Evolutionary conservation across 2,888 invertebrate genomes (phyloP).

Genomic region (Sarcophaga carnaria): DNA sequence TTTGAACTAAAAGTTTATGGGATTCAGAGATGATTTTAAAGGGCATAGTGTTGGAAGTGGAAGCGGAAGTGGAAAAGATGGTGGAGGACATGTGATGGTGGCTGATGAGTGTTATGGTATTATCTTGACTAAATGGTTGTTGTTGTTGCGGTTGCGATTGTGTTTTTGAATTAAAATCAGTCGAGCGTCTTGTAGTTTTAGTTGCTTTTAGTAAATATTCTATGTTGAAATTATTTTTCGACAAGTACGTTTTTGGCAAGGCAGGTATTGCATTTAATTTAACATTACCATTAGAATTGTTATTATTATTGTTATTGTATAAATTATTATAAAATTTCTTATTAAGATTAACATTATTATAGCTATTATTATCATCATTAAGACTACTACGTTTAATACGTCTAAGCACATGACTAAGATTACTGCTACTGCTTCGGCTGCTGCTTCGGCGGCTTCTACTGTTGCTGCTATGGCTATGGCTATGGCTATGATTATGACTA

Average conservation of each 20-base stretch:
- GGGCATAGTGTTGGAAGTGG: not conserved
- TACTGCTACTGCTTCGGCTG: slow-evolving; percentile 37
- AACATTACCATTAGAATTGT: slow-evolving; percentile 70
- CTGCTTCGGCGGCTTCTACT: not conserved
- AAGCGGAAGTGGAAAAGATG: not conserved
- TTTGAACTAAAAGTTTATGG: slow-evolving; percentile 67
- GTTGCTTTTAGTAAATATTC: slow-evolving; percentile 51
- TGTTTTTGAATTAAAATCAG: slow-evolving; percentile 58
- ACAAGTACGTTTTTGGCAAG: slow-evolving; percentile 81
- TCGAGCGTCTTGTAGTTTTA: slow-evolving; percentile 52
- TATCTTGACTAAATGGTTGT: slow-evolving; percentile 24
- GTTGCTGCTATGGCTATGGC: not conserved
- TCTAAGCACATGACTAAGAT: slow-evolving; percentile 39
- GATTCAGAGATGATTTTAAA: slow-evolving; percentile 64
- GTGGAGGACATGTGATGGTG: not conserved
- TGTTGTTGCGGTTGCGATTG: not conserved
- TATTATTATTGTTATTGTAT: slow-evolving; percentile 66
- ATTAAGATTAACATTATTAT: slow-evolving; percentile 73
- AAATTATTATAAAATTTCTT: slow-evolving; percentile 22
- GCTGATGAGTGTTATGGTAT: not conserved
- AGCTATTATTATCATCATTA: slow-evolving; percentile 74
- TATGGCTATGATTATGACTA: slow-evolving; percentile 38
- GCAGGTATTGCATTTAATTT: slow-evolving; percentile 81
- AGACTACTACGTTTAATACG: slow-evolving; percentile 41
- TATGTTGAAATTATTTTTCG: slow-evolving; percentile 71